A percentile compares a stretch with the other conserved stretches of the same genome.
phyloP scores from a whole-genome alignment of 2,888 invertebrate species.

The Notocelia uddmanniana region DNA sequence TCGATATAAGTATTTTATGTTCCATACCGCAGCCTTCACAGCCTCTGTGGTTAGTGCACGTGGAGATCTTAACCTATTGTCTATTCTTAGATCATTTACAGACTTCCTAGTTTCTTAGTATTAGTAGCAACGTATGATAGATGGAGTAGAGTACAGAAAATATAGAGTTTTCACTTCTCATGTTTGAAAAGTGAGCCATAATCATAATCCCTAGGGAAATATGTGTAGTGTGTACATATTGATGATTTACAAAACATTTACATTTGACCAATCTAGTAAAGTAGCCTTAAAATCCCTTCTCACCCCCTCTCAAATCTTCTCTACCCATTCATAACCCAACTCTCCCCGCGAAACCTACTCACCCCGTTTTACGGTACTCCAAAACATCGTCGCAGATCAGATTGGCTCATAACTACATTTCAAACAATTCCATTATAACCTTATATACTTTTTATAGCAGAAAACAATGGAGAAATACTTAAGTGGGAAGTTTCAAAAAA shows the following conservation, averaged over 20 bases:
- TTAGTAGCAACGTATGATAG: too few species aligned
- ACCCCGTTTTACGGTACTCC: neutral
- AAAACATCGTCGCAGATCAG: neutral
- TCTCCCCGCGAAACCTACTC: too few species aligned
- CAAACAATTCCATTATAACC: neutral
- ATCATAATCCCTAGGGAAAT: too few species aligned
- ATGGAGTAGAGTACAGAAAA: too few species aligned
- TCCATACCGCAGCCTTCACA: constrained; percentile 27
- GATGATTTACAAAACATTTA: too few species aligned
- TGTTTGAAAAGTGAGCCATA: too few species aligned
- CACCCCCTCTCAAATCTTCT: too few species aligned
- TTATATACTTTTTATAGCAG: neutral
- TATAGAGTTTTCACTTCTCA: too few species aligned
- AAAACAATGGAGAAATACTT: constrained; percentile 11
- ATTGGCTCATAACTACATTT: neutral
- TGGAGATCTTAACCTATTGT: constrained; percentile 25
- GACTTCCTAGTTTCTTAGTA: constrained; percentile 7
- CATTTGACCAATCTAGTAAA: too few species aligned
- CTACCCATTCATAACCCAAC: too few species aligned
- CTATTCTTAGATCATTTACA: constrained; percentile 28
- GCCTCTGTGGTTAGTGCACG: constrained; percentile 24
- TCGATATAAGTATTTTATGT: neutral
- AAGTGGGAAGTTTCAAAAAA: constrained; percentile 26
- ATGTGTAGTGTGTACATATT: too few species aligned
- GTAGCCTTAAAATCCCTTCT: too few species aligned